phyloP scores from a whole-genome alignment of 1,140 invertebrate species.

The Panulirus ornatus region DNA sequence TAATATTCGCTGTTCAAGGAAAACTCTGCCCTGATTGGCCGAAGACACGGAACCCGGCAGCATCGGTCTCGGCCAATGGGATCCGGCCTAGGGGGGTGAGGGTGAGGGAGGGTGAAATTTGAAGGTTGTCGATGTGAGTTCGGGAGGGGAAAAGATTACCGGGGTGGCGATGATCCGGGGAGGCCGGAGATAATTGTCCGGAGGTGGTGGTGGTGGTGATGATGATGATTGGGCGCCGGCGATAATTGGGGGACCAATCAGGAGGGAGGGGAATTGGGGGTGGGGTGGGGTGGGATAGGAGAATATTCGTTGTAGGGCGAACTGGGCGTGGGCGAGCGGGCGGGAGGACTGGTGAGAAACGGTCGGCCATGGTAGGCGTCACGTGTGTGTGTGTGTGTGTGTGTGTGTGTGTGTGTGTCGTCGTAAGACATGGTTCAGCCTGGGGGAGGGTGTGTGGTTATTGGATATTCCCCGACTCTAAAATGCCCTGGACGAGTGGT shows the following conservation, averaged over 20 bases:
- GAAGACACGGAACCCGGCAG: neutral
- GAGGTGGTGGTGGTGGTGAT: too few species aligned
- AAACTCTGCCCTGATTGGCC: too few species aligned
- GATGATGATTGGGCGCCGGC: neutral
- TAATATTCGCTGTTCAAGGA: too few species aligned
- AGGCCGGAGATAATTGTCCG: neutral
- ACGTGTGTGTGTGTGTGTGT: neutral
- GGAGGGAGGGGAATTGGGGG: too few species aligned
- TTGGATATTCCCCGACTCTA: neutral
- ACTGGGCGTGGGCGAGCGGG: neutral
- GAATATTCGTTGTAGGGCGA: neutral
- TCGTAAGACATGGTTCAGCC: neutral
- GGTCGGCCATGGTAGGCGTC: too few species aligned
- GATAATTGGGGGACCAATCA: conserved; percentile 3
- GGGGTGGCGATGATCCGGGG: neutral
- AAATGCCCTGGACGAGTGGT: neutral
- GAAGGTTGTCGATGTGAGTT: neutral
- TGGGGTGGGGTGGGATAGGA: too few species aligned
- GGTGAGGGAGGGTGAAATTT: neutral
- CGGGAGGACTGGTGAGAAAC: neutral
- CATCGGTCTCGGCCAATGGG: neutral
- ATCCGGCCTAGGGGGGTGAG: neutral
- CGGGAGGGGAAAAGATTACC: conserved; percentile 12
- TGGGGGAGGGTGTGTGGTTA: too few species aligned
- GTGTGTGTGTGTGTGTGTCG: neutral